A percentile compares a stretch with the other conserved stretches of the same genome.
Evolutionary conservation across 2,888 invertebrate species (phyloP).

Genomic region (Steinernema hermaphroditum): DNA sequence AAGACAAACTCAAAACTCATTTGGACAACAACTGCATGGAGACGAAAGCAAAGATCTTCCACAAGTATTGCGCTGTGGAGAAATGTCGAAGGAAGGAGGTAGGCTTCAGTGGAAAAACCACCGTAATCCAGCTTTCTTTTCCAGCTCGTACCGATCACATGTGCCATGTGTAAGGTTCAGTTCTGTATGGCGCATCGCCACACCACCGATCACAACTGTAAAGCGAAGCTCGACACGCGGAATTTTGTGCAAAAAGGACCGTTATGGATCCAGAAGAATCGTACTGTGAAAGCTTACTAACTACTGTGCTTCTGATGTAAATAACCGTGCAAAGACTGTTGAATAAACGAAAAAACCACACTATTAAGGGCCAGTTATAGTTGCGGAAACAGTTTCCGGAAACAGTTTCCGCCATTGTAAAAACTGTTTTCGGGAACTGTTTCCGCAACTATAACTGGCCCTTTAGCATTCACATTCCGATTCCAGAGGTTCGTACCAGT

Average conservation of each 20-base stretch:
- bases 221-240: constrained; percentile 48
- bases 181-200: constrained; percentile 87
- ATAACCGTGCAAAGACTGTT: too few relatives aligned
- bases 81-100: constrained; percentile 89
- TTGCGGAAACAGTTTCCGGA: too few relatives aligned
- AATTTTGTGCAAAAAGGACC: neutral
- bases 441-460: too few relatives aligned
- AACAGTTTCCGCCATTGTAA: too few relatives aligned
- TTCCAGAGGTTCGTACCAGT: too few relatives aligned
- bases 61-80: constrained; percentile 81
- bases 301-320: neutral
- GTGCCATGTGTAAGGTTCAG: constrained; percentile 79
- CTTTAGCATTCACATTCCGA: too few relatives aligned
- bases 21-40: constrained; percentile 89
- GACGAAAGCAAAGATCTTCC: constrained; percentile 82
- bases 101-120: neutral
- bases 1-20: constrained; percentile 82
- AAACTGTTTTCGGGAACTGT: too few relatives aligned
- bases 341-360: too few relatives aligned
- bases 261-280: neutral
- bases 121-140: neutral
- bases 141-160: constrained; percentile 70
- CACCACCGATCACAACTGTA: constrained; percentile 68
- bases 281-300: neutral
- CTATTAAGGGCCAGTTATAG: too few relatives aligned